A percentile compares a stretch with the other conserved stretches of the same genome.
These are phyloP conservation scores for Tachysurus fulvidraco DNA, from an alignment of 2,113 vertebrate species.

Conservation along the genomic window DNA sequence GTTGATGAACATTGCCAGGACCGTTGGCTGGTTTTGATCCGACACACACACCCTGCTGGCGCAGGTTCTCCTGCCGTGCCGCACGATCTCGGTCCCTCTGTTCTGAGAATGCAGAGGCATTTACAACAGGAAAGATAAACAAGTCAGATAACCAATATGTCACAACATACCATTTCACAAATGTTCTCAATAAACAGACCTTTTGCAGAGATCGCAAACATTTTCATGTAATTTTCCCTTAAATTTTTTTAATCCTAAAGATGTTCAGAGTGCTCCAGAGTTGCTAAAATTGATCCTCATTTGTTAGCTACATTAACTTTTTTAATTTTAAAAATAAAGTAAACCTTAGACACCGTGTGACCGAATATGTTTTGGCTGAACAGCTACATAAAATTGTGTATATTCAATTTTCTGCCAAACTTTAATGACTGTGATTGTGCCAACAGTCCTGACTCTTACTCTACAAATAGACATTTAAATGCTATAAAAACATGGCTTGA, in stretches of 20 bases:
- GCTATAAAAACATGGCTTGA: background rate
- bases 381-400: background rate
- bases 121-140: constrained; percentile 17
- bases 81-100: constrained; percentile 87
- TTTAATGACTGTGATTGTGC: background rate
- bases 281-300: background rate
- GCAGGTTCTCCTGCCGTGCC: constrained; percentile 76
- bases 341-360: too few species aligned
- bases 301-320: background rate
- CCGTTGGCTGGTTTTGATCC: constrained; percentile 42
- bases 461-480: background rate
- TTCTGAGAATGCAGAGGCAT: constrained; percentile 67
- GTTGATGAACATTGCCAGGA: background rate
- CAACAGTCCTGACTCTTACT: background rate
- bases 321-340: background rate
- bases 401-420: constrained; percentile 1
- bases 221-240: background rate
- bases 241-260: background rate
- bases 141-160: background rate
- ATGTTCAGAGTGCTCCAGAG: background rate
- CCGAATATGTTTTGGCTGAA: background rate
- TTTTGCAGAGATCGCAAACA: background rate
- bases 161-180: background rate
- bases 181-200: background rate
- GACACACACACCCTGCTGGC: constrained; percentile 62